These are phyloP conservation scores for Thalassophryne amazonica DNA, from an alignment of 2,797 vertebrate genomes.

Conservation along the genomic window DNA sequence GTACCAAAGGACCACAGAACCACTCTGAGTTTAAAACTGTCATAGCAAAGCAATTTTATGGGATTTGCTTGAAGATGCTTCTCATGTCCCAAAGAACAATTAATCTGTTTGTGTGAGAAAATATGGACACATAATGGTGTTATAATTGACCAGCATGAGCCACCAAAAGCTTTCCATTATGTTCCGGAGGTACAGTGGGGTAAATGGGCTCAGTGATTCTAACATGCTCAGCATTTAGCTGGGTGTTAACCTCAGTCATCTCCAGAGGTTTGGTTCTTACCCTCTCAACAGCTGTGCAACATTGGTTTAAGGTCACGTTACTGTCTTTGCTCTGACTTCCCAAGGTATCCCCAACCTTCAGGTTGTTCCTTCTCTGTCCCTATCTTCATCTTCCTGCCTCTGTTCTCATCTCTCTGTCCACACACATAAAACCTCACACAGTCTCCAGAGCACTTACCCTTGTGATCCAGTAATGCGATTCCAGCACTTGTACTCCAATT, in stretches of 20 bases:
- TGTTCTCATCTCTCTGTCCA: conserved; percentile 7
- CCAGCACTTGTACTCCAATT: conserved; percentile 74
- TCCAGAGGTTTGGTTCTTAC: conserved; percentile 10
- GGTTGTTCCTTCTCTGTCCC: conserved; percentile 32
- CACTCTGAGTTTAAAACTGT: background rate
- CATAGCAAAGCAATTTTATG: background rate
- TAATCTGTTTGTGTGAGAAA: conserved; percentile 2
- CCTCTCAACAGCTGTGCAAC: conserved; percentile 32
- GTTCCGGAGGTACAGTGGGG: conserved; percentile 25
- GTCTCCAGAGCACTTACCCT: conserved; percentile 67
- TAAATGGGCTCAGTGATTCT: conserved; percentile 45
- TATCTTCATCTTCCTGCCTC: conserved; percentile 44
- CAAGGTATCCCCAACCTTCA: conserved; percentile 37
- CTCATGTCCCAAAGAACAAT: background rate
- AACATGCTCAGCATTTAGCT: conserved; percentile 37
- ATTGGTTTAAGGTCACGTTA: conserved; percentile 59
- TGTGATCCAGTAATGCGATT: conserved; percentile 67
- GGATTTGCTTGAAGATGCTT: conserved; percentile 2
- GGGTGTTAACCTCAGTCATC: conserved; percentile 48
- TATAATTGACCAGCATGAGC: conserved; percentile 3
- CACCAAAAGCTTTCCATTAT: conserved; percentile 36
- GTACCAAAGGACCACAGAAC: background rate
- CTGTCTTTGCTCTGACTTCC: conserved; percentile 45
- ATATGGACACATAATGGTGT: background rate
- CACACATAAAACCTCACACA: conserved; percentile 24